phyloP scores from a whole-genome alignment of 2,888 invertebrate genomes.

The Apoda limacodes region DNA sequence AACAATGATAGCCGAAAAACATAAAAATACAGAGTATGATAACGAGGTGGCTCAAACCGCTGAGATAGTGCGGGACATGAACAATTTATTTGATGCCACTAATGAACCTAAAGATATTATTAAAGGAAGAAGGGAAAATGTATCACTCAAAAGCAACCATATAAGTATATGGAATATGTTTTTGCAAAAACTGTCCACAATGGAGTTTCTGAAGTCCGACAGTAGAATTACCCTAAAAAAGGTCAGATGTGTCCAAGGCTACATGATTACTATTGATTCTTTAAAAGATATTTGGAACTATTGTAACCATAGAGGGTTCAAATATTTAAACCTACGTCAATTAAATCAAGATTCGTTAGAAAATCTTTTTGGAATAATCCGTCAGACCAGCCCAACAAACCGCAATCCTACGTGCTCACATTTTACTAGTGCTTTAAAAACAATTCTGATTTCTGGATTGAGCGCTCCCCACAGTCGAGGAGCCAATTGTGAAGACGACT shows the following conservation, averaged over 20 bases:
- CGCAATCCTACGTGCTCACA: too few species aligned
- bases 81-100: background rate
- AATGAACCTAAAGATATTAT: background rate
- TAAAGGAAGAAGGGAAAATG: background rate
- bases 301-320: too few species aligned
- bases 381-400: too few species aligned
- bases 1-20: conserved; percentile 9
- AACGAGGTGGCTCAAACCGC: background rate
- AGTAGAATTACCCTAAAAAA: background rate
- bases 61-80: background rate
- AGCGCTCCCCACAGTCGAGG: too few species aligned
- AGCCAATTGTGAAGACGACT: too few species aligned
- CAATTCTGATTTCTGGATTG: too few species aligned
- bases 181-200: background rate
- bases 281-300: too few species aligned
- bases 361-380: too few species aligned
- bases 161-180: background rate
- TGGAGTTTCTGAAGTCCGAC: background rate
- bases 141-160: background rate
- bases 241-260: background rate
- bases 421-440: too few species aligned
- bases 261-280: too few species aligned
- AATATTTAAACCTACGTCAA: too few species aligned
- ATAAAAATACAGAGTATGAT: background rate
- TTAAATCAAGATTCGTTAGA: too few species aligned